Percentiles rank a stretch among this genome's conserved stretches.
Evolutionary conservation across 2,797 vertebrate genomes (phyloP).

Genomic region (Danio choprae): DNA sequence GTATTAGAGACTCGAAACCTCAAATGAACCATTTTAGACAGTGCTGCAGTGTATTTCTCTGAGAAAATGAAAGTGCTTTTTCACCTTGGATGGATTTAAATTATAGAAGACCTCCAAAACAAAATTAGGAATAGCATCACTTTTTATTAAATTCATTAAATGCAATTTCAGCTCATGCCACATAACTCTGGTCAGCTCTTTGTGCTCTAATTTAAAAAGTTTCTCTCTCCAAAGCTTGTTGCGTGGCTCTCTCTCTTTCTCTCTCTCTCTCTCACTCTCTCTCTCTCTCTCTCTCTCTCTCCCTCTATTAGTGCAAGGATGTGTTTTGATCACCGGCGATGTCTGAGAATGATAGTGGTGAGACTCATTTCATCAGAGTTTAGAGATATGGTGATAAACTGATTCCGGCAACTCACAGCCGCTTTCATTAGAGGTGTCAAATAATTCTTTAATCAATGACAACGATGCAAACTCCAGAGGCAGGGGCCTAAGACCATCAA

Average conservation of each 20-base stretch:
- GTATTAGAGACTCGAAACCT: too few relatives aligned
- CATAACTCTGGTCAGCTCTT: background rate
- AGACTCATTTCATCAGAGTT: conserved; percentile 34
- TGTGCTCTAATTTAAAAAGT: background rate
- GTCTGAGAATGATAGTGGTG: conserved; percentile 13
- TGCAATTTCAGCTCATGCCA: too few relatives aligned
- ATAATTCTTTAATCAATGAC: conserved; percentile 61
- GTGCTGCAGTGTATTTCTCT: too few relatives aligned
- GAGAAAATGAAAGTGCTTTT: too few relatives aligned
- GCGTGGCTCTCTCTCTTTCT: background rate
- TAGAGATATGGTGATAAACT: conserved; percentile 38
- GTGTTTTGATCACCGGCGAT: conserved; percentile 11
- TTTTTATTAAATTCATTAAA: too few relatives aligned
- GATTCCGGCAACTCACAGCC: conserved; percentile 33
- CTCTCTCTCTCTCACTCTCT: too few relatives aligned
- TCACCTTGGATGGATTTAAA: too few relatives aligned
- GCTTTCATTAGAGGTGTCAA: conserved; percentile 55
- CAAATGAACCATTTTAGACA: too few relatives aligned
- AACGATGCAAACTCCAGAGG: conserved; percentile 48
- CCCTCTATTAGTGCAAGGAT: background rate
- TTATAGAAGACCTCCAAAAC: too few relatives aligned
- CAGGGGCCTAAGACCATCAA: conserved; percentile 37
- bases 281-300: background rate
- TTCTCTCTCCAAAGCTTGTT: background rate
- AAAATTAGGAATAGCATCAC: too few relatives aligned